Base-by-base conservation (phyloP, 2,888 invertebrate genomes). In the Nymphalis c-album region DNA sequence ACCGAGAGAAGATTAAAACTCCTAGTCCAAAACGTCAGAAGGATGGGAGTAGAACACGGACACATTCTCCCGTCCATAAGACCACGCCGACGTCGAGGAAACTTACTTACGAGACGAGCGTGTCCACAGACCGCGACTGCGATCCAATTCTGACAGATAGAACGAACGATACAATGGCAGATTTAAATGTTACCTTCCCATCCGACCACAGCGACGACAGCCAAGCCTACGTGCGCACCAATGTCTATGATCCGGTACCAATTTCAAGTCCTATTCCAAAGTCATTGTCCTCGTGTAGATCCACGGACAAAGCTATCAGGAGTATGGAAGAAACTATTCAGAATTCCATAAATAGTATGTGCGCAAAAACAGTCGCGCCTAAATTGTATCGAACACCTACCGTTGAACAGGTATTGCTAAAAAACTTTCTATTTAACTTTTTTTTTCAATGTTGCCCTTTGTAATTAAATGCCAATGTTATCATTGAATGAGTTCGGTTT, bases 161-260 rank as follows among this genome's bases (percentile, higher is more conserved):
- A 81, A 92, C 92, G 74, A 92, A 88, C 78, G 92, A 93, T 71
- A 93, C 93, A 0, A 77, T 93, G 81, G 92, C 91, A 0, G 92
- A 91, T 73, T 73, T 93, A 26, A 93, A 93, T 59, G 87, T 90
- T 0, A 90, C 92, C 0, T 92, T 93, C 67, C 85, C 92, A 16
- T 86, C 91, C 0, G 93, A 93, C 69, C 77, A 81, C 46, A 87
- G 84, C 26, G 88, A 88, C 1, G 86, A 85, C 22, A 74, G 71
- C 64, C 76, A 75, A 16, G 76, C 77, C 35, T 72, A 64, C 22
- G 62, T 77, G 58, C 69, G 77, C 58, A 74, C 69, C 53, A 60
- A 69, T 62, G 71, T 75, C 60, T 78, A 80, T 60, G 65, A 75
- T n/a, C 76, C 77, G 5, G 66, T 16, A 53, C 17, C 78, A 18